Base-by-base conservation (phyloP, 2,113 vertebrate species). In the Corvus cornix region DNA sequence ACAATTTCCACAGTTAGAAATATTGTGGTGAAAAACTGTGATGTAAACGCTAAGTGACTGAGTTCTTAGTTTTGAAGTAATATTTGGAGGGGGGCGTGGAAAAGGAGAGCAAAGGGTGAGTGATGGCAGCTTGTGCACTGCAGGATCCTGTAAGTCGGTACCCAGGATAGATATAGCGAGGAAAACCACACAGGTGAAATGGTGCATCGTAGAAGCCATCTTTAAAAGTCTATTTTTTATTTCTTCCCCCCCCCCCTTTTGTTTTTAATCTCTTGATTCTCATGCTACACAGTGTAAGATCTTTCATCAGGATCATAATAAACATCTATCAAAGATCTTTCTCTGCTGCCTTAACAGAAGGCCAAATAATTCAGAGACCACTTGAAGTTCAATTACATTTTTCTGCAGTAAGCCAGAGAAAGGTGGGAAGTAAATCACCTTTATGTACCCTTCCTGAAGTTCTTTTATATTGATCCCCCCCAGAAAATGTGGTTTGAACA, bases 311-410 rank as follows among this genome's bases (percentile, higher is more conserved):
- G 87, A 83, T 91, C 60, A 70, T 69, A 85, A 76, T 87, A 90
- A 96, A 90, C 51, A 90, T 86, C 86, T 59, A 76, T 87, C 64
- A 92, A 91, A 76, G 58, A 60, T 88, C 66, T 33, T 62, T 66
- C 68, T 95, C 73, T 87, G 16, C 87, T 70, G 27, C 68, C 30
- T 86, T 92, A 94, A 74, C 43, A 88, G 64, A 33, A 80, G 46
- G 35, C 53, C 70, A 93, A 90, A 91, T 93, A 94, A 91, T 93
- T 93, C 85, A 95, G 84, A 92, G 44, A 89, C 62, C 52, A 88
- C 53, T 67, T 96, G 91, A 97, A 94, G 85, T 93, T 93, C 86
- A 89, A 83, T 94, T 93, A 93, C 41, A 64, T 59, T 84, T 83
- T 97, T 95, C 89, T 87, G 41, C 78, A 92, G 79, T 90, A 93